Evolutionary conservation across 2,113 vertebrate genomes (phyloP), one percentile per base, ranked within the genome.

Genomic region (Gymnobelideus leadbeateri): DNA sequence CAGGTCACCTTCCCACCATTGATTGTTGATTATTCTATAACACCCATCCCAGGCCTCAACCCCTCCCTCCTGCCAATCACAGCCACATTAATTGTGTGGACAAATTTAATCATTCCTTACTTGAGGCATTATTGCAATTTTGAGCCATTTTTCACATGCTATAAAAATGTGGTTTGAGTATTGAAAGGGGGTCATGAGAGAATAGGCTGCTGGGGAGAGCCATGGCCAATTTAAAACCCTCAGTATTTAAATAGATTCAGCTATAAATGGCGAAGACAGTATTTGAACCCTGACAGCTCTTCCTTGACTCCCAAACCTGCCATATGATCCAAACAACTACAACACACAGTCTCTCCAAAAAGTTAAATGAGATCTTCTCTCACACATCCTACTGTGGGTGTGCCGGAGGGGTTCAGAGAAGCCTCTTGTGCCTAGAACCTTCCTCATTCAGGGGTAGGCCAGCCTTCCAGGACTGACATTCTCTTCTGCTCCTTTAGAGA

Each of bases 1-100:
- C 98, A 96, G 98, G 98, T 98, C 98, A 98, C 98, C 98, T 99
- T 98, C 98, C 93, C 92, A 12, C 96, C 98, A 98, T 98, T 96
- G 98, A 99, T 98, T 97, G 97, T 50, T 96, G 98, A 98, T 98
- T 94, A 96, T 98, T 97, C 97, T 95, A 5, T 95, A 54, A 92
- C 55, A 1, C 57, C 93, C 51, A 28, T 55, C 52, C 49, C 84
- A 14, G 57, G 90, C 95, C 89, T 26, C 89, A 8, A 8, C 10
- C 52, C 96, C 89, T 93, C 96, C 94, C 97, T 31, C 37, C 97
- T 98, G 97, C 97, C 97, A 97, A 96, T 98, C 98, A 97, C 52
- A 93, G 95, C 89, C 97, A 61, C 89, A 93, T 98, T 98, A 97
- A 98, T 97, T 97, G 95, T 91, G 11, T 96, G 96, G 97, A 98